A percentile compares a stretch with the other conserved stretches of the same genome.
Evolutionary conservation across 2,797 vertebrate genomes (phyloP).

Genomic region (Lemur catta): DNA sequence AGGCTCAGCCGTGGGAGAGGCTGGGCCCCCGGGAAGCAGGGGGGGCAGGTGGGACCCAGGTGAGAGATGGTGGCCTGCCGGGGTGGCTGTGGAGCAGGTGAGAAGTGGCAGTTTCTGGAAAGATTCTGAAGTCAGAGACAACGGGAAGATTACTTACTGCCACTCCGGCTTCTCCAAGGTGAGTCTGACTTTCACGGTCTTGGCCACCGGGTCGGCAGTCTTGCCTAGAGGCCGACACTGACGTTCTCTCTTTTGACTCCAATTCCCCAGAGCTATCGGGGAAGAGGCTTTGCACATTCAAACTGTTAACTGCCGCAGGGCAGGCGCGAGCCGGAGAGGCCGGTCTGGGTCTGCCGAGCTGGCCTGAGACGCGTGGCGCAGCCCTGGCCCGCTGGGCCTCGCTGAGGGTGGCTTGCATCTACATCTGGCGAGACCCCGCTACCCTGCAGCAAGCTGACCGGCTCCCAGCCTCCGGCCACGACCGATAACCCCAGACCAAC

Average conservation of each 20-base stretch:
- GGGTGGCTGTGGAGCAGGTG: rapidly evolving
- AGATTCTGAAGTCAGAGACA: neutral
- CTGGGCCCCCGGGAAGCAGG: rapidly evolving
- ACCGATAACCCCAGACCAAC: neutral
- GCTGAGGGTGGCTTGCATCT: rapidly evolving
- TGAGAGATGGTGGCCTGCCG: rapidly evolving
- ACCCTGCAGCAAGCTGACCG: neutral
- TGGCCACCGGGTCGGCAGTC: neutral
- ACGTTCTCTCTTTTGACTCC: neutral
- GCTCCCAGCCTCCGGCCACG: rapidly evolving
- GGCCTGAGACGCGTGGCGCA: too few relatives aligned
- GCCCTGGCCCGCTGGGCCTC: neutral
- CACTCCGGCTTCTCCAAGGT: neutral
- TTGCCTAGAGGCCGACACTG: neutral
- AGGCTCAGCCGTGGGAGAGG: neutral
- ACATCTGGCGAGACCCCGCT: neutral
- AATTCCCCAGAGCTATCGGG: neutral
- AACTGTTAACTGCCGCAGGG: neutral
- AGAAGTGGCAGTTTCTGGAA: neutral
- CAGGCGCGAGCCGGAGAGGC: neutral
- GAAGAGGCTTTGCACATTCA: neutral
- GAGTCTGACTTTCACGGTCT: neutral
- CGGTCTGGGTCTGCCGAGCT: neutral
- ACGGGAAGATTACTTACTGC: neutral
- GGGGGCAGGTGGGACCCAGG: neutral